Evolutionary conservation across 2,797 vertebrate genomes (phyloP), one percentile per base, ranked within the genome.

Genomic region (Pangasius krempfi): DNA sequence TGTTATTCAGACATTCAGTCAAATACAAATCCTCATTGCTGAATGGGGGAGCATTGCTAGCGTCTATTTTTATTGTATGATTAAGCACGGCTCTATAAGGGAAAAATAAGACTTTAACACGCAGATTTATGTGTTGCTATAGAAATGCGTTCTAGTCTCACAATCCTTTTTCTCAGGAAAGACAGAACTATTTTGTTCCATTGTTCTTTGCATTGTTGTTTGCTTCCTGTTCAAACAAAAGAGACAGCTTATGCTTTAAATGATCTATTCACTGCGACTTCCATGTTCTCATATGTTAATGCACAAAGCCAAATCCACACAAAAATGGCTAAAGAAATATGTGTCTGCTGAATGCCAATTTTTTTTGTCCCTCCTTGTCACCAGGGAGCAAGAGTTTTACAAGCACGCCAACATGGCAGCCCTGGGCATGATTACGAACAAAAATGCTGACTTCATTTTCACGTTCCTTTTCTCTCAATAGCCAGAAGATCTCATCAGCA

Each of bases 371-470:
- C 47, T 37, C 47, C 80, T 88, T 88, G 90, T 89, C 91, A 91
- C 89, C 25, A 73, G 89, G 89, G 91, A 91, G 86, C 87, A 76
- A 88, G 85, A 85, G 88, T 91, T 85, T 91, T 90, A 91, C 92
- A 91, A 88, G 88, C 87, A 84, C 40, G 64, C 86, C 80, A 89
- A 92, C 90, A 91, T 91, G 79, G 87, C 90, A 88, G 84, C 90
- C 88, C 86, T 86, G 79, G 66, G 88, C 87, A 89, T 70, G 90
- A 92, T 84, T 84, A 87, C 89, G 18, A 76, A 90, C 81, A 87
- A 89, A 92, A 93, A 88, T 93, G 92, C 92, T 93, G 92, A 91
- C 88, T 88, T 91, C 85, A 89, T 92, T 91, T 86, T 89, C 91
- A 88, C 90, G 54, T 88, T 89, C 56, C 66, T 86, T 91, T 89